Base-by-base conservation (phyloP, 2,888 invertebrate species). In the Acanthococcus lagerstroemiae region DNA sequence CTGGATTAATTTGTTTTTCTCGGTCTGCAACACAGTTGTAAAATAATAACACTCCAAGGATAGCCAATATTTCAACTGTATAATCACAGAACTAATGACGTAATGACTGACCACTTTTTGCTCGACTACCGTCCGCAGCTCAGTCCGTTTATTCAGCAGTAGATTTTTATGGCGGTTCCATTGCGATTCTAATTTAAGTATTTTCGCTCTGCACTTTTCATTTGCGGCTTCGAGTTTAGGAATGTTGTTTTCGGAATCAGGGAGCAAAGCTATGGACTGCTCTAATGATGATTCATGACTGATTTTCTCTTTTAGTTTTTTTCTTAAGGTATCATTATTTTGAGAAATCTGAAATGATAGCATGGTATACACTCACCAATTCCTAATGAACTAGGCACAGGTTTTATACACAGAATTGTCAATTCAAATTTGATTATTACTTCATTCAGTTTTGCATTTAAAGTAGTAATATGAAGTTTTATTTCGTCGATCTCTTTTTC, bases 91-190 rank as follows among this genome's bases (percentile, higher is more conserved):
- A n/a, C n/a, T n/a, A n/a, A n/a, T n/a, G n/a, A n/a, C n/a, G n/a
- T n/a, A 2, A 2, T 15, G 12, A 66, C 60, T 57, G 6, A 68
- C 68, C 22, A 17, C 19, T 55, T 67, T 68, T 22, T 55, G 45
- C 37, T 50, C 58, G 24, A 58, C n/a, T 22, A 27, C 21, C 19
- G 55, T 55, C 22, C 52, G 57, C 22, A 68, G 44, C 6, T 68
- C 25, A 7, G 67, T 26, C 26, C 61, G 55, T 60, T 55, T 67
- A 24, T 55, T 46, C 21, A 52, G 60, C 56, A 67, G 65, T 46
- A 56, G 56, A 25, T 30, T 50, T 67, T 50, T 65, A 52, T 65
- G 65, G 12, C 54, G 37, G 44, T 22, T 55, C 67, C 67, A 67
- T 27, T 66, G 65, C 19, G 17, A 19, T 25, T 66, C 61, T 65